These are phyloP conservation scores for Pristionchus fissidentatus DNA, from an alignment of 2,888 invertebrate species.

Conservation along the genomic window DNA sequence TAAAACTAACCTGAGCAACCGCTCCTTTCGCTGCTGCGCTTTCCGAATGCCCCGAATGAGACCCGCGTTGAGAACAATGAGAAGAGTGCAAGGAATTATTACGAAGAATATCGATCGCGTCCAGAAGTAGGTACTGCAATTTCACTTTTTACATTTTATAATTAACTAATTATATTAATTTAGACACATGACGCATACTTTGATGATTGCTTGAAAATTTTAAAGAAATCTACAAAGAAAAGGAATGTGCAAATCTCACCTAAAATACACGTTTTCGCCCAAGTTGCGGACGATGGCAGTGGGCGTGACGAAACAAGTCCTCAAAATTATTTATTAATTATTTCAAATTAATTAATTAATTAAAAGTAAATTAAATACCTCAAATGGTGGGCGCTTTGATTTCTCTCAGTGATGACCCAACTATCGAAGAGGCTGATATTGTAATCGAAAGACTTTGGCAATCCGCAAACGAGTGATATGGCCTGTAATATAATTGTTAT, in stretches of 20 bases:
- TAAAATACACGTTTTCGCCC: slow-evolving; percentile 84
- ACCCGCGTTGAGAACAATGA: slow-evolving; percentile 89
- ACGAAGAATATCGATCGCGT: slow-evolving; percentile 94
- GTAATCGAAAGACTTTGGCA: slow-evolving; percentile 87
- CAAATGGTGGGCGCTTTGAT: not conserved
- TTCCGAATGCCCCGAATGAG: slow-evolving; percentile 88
- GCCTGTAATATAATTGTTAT: slow-evolving; percentile 50
- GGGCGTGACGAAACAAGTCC: slow-evolving; percentile 66
- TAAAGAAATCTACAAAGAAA: too few species aligned
- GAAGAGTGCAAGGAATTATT: slow-evolving; percentile 88
- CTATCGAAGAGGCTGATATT: slow-evolving; percentile 79
- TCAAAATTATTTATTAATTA: slow-evolving; percentile 44
- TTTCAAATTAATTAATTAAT: not conserved
- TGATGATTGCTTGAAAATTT: too few species aligned
- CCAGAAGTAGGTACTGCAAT: slow-evolving; percentile 83
- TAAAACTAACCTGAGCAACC: slow-evolving; percentile 81
- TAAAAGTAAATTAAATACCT: not conserved
- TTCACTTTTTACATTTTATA: too few species aligned
- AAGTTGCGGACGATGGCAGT: slow-evolving; percentile 63
- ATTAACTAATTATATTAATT: not conserved
- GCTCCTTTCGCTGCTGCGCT: slow-evolving; percentile 86
- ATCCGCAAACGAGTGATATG: slow-evolving; percentile 87
- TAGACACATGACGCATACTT: too few species aligned
- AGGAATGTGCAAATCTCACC: slow-evolving; percentile 75
- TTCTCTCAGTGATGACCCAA: slow-evolving; percentile 80